Evolutionary conservation across 2,113 vertebrate genomes (phyloP).

Genomic region (Erythrocercus mccallii): DNA sequence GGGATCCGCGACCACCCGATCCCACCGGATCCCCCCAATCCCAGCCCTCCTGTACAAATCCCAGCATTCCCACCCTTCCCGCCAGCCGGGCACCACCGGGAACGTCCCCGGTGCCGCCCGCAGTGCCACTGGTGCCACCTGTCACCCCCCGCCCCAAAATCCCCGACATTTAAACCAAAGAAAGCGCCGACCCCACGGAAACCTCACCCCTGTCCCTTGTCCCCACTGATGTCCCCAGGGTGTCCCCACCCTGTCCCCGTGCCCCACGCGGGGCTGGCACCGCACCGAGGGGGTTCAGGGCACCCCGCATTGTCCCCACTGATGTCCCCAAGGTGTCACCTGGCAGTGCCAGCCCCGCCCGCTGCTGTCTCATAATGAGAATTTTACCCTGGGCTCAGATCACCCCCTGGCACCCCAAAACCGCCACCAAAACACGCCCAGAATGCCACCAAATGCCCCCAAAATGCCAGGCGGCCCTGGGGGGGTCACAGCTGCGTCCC

Average conservation of each 20-base stretch:
- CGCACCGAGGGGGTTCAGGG: not conserved
- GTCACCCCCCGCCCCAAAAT: not conserved
- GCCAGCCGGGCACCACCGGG: not conserved
- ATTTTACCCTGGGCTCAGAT: not conserved
- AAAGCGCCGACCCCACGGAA: not conserved
- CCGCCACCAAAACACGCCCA: not conserved
- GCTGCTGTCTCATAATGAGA: not conserved
- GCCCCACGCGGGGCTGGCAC: not conserved
- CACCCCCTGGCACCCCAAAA: not conserved
- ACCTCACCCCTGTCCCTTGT: not conserved
- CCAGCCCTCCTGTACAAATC: too few species aligned
- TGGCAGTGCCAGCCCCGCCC: not conserved
- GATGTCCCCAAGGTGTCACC: not conserved
- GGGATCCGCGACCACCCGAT: not conserved
- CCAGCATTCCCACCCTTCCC: not conserved
- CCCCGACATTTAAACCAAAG: constrained; percentile 29
- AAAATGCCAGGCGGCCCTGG: not conserved
- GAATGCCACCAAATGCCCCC: not conserved
- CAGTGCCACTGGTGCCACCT: not conserved
- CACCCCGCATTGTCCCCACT: not conserved
- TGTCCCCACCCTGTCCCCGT: not conserved
- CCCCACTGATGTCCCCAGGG: not conserved
- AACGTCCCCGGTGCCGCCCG: fast-evolving
- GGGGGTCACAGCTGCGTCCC: not conserved
- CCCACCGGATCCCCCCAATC: too few species aligned